Base-by-base conservation (phyloP, 1,140 invertebrate species). In the Drosophila fuyamai region DNA sequence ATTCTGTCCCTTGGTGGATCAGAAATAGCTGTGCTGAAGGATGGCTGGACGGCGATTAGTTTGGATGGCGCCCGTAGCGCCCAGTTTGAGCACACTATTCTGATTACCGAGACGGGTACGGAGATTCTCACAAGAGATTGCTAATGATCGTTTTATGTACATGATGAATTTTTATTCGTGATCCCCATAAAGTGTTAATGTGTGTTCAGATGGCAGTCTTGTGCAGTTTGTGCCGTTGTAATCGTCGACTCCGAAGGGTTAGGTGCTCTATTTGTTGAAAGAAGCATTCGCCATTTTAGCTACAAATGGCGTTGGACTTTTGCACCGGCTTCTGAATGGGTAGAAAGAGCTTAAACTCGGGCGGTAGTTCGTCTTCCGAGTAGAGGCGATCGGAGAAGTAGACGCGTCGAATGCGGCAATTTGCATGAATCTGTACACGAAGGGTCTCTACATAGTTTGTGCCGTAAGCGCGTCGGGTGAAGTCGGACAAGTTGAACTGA, bases 361-460 rank as follows among this genome's bases (percentile, higher is more conserved):
- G 98, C 18, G 99, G 99, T 73, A 99, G 94, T 93, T 99, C 99
- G 93, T 99, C 99, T 94, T 99, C 99, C 2, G 98, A 98, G 94
- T 99, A 99, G 8, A 99, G 93, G 92, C 98, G 95, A 93, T 99
- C 99, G 8, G 98, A 99, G 93, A 99, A 99, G 92, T 99, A 99
- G 1, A 99, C 98, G 91, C 99, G 95, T 85, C 99, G 94, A 80
- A 99, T 98, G 90, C 99, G 94, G 93, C 99, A 99, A 93, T 99
- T 99, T 38, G 99, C 99, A 94, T 99, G 99, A 83, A 99, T 98
- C 94, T 99, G 97, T 43, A 99, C 98, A 81, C 98, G 94, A 35
- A 99, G 94, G 10, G 99, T 99, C 93, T 99, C 99, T 38, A 99
- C 98, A 93, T 99, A 99, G 94, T 99, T 99, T 13, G 98, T 99